A percentile compares a stretch with the other conserved stretches of the same genome.
Evolutionary conservation across 1,140 invertebrate species (phyloP).

Genomic region (Adoxophyes honmai): DNA sequence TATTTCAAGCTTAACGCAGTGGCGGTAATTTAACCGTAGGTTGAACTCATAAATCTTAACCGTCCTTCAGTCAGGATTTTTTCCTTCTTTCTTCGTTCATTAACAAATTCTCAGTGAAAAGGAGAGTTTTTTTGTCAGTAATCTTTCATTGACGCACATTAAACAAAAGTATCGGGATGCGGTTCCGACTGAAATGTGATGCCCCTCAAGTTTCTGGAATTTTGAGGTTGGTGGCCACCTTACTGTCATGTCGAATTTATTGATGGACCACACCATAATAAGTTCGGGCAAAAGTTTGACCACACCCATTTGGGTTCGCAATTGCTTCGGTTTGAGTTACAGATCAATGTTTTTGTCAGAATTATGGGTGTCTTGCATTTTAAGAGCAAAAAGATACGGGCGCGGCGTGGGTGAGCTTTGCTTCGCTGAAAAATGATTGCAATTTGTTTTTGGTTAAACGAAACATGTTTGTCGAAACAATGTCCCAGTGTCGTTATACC

Average conservation of each 20-base stretch:
- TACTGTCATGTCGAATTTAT: conserved; percentile 19
- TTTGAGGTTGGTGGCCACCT: conserved; percentile 32
- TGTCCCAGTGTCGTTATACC: too few species aligned
- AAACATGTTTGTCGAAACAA: too few species aligned
- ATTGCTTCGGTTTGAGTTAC: conserved; percentile 9
- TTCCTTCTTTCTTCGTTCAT: conserved; percentile 11
- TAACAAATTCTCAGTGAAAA: conserved; percentile 10
- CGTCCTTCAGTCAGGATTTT: conserved; percentile 25
- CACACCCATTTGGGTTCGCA: conserved; percentile 18
- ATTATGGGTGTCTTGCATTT: neutral
- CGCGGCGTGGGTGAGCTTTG: conserved; percentile 1
- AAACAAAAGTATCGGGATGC: conserved; percentile 33
- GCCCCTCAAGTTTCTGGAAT: conserved; percentile 25
- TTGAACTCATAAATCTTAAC: conserved; percentile 11
- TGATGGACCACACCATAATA: conserved; percentile 12
- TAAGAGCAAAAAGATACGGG: neutral
- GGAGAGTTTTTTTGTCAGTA: conserved; percentile 22
- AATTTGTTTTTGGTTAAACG: neutral
- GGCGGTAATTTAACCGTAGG: neutral
- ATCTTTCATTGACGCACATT: conserved; percentile 22
- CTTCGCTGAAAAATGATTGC: neutral
- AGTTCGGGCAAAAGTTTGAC: neutral
- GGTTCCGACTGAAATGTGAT: conserved; percentile 37
- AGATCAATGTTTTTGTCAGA: conserved; percentile 9
- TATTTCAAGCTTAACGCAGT: conserved; percentile 4